phyloP scores from a whole-genome alignment of 37 sponge, comb jelly and placozoan genomes.

The Crambe crambe region DNA sequence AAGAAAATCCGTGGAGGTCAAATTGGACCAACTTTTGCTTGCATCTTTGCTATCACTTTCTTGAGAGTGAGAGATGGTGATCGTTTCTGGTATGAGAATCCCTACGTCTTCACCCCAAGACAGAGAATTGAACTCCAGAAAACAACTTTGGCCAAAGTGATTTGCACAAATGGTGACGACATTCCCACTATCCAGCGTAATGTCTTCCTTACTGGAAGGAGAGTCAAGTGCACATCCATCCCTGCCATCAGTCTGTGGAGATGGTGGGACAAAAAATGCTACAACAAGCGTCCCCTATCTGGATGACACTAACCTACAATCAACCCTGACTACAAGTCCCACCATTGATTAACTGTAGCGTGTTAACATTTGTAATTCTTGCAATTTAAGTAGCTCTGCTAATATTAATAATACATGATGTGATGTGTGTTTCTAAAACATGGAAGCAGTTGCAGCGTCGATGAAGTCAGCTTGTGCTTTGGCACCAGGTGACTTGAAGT shows the following conservation, averaged over 20 bases:
- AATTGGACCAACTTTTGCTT: slow-evolving; percentile 87
- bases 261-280: slow-evolving; percentile 57
- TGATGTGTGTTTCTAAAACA: slow-evolving; percentile 21
- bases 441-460: slow-evolving; percentile 42
- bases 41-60: slow-evolving; percentile 69
- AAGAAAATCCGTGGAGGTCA: slow-evolving; percentile 48
- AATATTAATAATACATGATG: neutral
- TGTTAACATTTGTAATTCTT: no score
- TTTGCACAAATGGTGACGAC: slow-evolving; percentile 84
- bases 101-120: slow-evolving; percentile 41
- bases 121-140: slow-evolving; percentile 72
- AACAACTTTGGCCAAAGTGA: slow-evolving; percentile 76
- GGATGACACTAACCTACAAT: no score
- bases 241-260: slow-evolving; percentile 38
- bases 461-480: slow-evolving; percentile 46
- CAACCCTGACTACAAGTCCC: no score
- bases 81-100: slow-evolving; percentile 77
- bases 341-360: no score
- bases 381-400: no score
- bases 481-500: neutral
- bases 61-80: slow-evolving; percentile 66
- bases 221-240: slow-evolving; percentile 43
- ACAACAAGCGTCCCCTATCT: neutral
- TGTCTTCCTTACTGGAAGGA: slow-evolving; percentile 30
- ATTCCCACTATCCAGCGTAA: slow-evolving; percentile 60